These are phyloP conservation scores for Myotis myotis DNA, from an alignment of 2,797 vertebrate genomes.

Conservation along the genomic window DNA sequence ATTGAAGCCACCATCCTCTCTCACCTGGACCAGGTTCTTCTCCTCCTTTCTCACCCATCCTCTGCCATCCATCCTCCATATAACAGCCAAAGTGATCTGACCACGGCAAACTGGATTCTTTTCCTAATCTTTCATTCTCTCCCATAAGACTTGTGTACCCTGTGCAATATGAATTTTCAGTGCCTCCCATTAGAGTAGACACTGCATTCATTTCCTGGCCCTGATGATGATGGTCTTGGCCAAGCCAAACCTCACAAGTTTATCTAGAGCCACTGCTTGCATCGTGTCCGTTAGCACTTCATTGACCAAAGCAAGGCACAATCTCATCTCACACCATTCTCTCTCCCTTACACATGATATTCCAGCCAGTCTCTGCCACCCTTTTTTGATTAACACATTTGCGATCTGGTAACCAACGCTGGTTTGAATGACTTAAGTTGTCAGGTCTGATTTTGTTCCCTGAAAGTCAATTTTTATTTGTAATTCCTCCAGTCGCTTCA, in stretches of 20 bases:
- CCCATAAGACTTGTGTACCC: neutral
- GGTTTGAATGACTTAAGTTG: constrained; percentile 45
- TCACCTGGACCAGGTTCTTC: neutral
- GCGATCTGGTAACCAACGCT: neutral
- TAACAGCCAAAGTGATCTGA: neutral
- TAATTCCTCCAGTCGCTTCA: constrained; percentile 38
- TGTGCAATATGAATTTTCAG: neutral
- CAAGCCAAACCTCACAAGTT: neutral
- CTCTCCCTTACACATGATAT: neutral
- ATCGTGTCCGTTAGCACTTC: neutral
- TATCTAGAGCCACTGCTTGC: neutral
- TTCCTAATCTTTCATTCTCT: neutral
- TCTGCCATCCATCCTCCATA: neutral
- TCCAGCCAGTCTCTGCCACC: neutral
- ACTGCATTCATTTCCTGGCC: neutral
- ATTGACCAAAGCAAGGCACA: neutral
- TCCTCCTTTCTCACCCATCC: neutral
- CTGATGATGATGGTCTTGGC: neutral
- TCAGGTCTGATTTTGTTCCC: constrained; percentile 68
- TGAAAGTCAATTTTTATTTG: constrained; percentile 72
- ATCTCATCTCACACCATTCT: neutral
- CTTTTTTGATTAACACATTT: constrained; percentile 21
- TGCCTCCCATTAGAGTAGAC: neutral
- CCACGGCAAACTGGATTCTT: neutral
- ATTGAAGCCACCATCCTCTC: neutral